These are phyloP conservation scores for Poecilobothrus nobilitatus DNA, from an alignment of 2,888 invertebrate species.

Conservation along the genomic window DNA sequence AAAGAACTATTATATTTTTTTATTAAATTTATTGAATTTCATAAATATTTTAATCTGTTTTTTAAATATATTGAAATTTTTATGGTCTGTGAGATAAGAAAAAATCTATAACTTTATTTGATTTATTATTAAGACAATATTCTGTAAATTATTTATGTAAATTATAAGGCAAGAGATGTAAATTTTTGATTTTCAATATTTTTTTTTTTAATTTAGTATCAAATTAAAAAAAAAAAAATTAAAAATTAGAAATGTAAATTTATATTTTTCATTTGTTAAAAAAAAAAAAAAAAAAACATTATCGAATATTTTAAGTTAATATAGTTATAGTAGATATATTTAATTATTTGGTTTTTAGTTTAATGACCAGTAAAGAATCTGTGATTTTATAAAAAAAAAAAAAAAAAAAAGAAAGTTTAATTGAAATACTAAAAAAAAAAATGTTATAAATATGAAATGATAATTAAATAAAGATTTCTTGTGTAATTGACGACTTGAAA, in stretches of 20 bases:
- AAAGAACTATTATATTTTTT: background rate
- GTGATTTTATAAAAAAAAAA: slow-evolving; percentile 3
- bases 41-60: background rate
- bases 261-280: background rate
- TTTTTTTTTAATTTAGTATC: background rate
- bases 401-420: background rate
- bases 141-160: too few species aligned
- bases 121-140: too few species aligned
- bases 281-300: background rate
- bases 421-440: background rate
- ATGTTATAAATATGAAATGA: background rate
- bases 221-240: background rate
- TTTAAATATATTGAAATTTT: background rate
- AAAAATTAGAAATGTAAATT: background rate
- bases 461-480: background rate
- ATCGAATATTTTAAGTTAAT: too few species aligned
- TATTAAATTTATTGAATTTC: background rate
- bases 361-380: slow-evolving; percentile 9
- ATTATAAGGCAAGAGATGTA: too few species aligned
- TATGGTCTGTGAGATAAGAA: background rate
- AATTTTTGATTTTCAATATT: too few species aligned
- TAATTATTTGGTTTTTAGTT: background rate
- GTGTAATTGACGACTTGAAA: background rate
- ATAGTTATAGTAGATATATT: background rate
- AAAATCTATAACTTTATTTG: background rate